Evolutionary conservation across 2,113 vertebrate species (phyloP), one percentile per base, ranked within the genome.

Genomic region (Atlantisia rogersi): DNA sequence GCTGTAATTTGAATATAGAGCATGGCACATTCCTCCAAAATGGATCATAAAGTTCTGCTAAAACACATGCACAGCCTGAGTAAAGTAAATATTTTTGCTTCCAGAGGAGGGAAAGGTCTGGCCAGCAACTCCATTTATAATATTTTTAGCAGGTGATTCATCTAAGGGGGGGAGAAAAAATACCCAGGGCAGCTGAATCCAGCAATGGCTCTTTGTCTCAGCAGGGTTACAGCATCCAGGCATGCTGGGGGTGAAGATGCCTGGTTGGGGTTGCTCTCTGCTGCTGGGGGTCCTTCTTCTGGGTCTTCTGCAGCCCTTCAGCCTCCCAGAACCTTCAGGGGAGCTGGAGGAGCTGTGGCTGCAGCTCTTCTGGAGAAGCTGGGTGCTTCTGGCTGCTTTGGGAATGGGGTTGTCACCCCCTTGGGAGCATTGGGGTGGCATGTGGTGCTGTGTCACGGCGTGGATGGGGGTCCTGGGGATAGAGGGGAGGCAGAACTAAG

Each of bases 121-220:
- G 96, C 94, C 95, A 94, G 88, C 3, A 0, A 65, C 86, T 88
- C 83, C 15, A 64, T 58, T 94, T 91, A 83, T 93, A 93, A 92
- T 95, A 95, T 96, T 96, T 96, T 96, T 94, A 97, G 95, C 80
- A 96, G 92, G 96, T 96, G 96, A 96, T 96, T 96, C 94, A 96
- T 95, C 39, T 56, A 92, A 93, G 95, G 86, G 90, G 88, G 90
- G 88, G 92, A 88, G 94, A 92, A 48, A 44, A 96, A 92, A 95
- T 65, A 91, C 92, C 80, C 92, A 86, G 92, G 92, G 94, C 95
- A 95, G 94, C 88, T 82, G 92, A 92, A 96, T 63, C 64, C 95
- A 92, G 96, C 92, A 93, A 95, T 83, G 88, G 90, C 58, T 94
- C 94, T 95, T 93, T 96, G 95, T 96, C 75, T 94, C 78, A 16